Percentiles rank a stretch among this genome's conserved stretches.
These are phyloP conservation scores for Phalera bucephala DNA, from an alignment of 2,888 invertebrate genomes.

Conservation along the genomic window DNA sequence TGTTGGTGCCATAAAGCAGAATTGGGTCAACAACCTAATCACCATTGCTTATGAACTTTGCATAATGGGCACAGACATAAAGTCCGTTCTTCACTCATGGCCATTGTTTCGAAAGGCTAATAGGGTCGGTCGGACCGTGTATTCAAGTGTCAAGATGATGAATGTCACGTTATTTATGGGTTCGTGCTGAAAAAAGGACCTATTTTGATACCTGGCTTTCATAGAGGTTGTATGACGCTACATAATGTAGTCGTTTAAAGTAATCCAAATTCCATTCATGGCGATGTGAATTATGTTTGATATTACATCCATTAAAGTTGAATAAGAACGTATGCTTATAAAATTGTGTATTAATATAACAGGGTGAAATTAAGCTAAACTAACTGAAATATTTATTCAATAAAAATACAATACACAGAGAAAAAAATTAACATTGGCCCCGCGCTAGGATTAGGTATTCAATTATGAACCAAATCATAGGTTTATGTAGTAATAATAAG, in stretches of 20 bases:
- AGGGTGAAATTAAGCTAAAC: no score
- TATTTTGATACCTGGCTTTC: slow-evolving; percentile 42
- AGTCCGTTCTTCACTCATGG: slow-evolving; percentile 43
- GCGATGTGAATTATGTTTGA: not conserved
- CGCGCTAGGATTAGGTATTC: no score
- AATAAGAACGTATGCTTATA: no score
- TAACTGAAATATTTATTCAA: no score
- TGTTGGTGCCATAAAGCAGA: slow-evolving; percentile 14
- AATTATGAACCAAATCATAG: no score
- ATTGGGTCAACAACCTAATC: slow-evolving; percentile 26
- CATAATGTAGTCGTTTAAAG: slow-evolving; percentile 38
- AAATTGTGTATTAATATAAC: no score
- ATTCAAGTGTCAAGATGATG: slow-evolving; percentile 77
- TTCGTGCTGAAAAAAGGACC: slow-evolving; percentile 36
- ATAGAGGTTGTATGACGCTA: slow-evolving; percentile 39
- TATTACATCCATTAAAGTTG: no score
- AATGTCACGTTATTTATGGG: slow-evolving; percentile 75
- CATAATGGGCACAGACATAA: slow-evolving; percentile 55
- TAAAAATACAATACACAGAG: no score
- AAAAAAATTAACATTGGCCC: no score
- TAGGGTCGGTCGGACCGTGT: slow-evolving; percentile 61
- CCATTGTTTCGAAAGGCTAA: slow-evolving; percentile 77
- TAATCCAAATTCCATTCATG: slow-evolving; percentile 40
- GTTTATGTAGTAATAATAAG: no score
- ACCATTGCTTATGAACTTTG: slow-evolving; percentile 47